phyloP scores from a whole-genome alignment of 2,888 invertebrate species.

The Agonum fuliginosum region DNA sequence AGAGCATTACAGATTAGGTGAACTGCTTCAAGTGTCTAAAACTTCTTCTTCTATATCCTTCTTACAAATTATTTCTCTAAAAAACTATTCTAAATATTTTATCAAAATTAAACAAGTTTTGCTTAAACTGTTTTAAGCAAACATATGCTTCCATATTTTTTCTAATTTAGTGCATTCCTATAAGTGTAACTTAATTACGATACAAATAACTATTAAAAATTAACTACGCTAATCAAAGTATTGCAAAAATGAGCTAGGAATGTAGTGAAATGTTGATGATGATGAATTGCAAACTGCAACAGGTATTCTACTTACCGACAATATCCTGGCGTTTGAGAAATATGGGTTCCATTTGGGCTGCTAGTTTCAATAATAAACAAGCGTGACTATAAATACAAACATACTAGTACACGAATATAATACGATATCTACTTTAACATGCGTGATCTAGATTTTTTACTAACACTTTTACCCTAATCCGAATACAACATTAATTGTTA shows the following conservation, averaged over 20 bases:
- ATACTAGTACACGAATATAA: conserved; percentile 9
- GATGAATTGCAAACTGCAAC: not conserved
- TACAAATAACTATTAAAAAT: too few relatives aligned
- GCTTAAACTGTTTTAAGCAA: too few relatives aligned
- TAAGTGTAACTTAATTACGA: too few relatives aligned
- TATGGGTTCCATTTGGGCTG: conserved; percentile 76
- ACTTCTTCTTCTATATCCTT: too few relatives aligned
- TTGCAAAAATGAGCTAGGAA: conserved; percentile 4
- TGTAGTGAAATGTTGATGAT: not conserved
- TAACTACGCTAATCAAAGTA: too few relatives aligned
- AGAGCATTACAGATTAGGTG: too few relatives aligned
- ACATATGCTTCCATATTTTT: too few relatives aligned
- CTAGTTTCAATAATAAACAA: conserved; percentile 63
- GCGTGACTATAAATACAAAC: conserved; percentile 50
- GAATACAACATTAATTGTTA: not conserved
- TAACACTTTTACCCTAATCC: conserved; percentile 6
- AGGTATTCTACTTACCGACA: conserved; percentile 68
- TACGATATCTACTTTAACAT: conserved; percentile 23
- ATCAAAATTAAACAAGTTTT: too few relatives aligned
- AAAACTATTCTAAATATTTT: too few relatives aligned
- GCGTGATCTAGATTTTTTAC: conserved; percentile 32
- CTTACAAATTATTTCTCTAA: too few relatives aligned
- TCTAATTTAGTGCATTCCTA: too few relatives aligned
- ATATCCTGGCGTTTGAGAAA: conserved; percentile 76
- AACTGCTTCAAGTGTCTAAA: too few relatives aligned